Percentiles rank a stretch among this genome's conserved stretches.
Evolutionary conservation across 2,113 vertebrate species (phyloP).

Genomic region (Recurvirostra avosetta): DNA sequence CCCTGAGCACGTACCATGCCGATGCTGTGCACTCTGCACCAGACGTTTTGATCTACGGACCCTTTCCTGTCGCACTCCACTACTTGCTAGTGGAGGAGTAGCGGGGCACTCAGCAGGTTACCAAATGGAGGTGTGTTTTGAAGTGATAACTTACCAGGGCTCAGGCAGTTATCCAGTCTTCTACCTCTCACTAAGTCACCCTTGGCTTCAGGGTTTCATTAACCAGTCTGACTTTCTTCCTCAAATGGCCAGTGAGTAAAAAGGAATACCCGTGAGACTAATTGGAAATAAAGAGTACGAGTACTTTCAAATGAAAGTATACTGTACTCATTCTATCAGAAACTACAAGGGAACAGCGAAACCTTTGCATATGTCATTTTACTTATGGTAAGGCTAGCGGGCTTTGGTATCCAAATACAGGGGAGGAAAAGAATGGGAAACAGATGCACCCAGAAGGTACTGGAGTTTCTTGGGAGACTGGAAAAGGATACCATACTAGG

Average conservation of each 20-base stretch:
- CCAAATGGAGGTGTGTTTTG: neutral
- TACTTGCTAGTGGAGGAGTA: neutral
- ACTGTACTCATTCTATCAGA: neutral
- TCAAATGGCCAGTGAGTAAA: rapidly evolving
- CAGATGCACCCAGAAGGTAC: neutral
- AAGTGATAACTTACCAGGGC: neutral
- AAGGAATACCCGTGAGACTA: neutral
- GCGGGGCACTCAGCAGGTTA: neutral
- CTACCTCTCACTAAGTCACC: neutral
- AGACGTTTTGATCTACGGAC: rapidly evolving
- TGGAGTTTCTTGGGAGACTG: neutral
- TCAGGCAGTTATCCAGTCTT: neutral
- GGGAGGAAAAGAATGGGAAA: neutral
- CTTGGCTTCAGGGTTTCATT: neutral
- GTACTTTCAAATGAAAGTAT: neutral
- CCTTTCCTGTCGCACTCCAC: rapidly evolving
- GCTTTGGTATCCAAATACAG: neutral
- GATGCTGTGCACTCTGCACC: rapidly evolving
- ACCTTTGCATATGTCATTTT: neutral
- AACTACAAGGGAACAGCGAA: neutral
- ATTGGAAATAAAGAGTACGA: neutral
- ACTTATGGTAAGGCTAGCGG: neutral
- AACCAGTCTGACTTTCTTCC: neutral
- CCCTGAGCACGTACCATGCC: rapidly evolving
- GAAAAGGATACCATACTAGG: neutral